Evolutionary conservation across 2,888 invertebrate genomes (phyloP), one percentile per base, ranked within the genome.

Genomic region (Anoplius nigerrimus): DNA sequence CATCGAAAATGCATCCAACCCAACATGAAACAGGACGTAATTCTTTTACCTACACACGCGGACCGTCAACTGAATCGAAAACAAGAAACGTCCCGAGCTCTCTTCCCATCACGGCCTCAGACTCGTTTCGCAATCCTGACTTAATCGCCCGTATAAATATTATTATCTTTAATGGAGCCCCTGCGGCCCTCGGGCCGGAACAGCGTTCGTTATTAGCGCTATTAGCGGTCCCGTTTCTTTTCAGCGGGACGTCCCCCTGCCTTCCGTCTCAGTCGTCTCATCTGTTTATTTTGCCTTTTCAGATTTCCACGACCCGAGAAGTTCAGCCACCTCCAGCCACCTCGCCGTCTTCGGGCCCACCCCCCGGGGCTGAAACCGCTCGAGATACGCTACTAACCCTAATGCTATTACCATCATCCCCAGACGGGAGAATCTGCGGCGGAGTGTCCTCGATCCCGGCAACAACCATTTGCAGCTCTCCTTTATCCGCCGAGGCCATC

Each of bases 321-420:
- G 57, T 56, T 53, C 54, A 55, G 54, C 46, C 55, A 21, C 16
- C 24, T 53, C 52, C 27, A 15, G 53, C 64, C 59, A 64, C 69
- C 55, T 70, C 63, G 59, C 46, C 52, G 46, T 45, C 22, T 63
- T 53, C 62, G 48, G n/a, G n/a, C 3, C 46, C 52, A 59, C 63
- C 34, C 58, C 27, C 34, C n/a, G 43, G 51, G 52, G 59, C 66
- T 60, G 71, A 59, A 76, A 72, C 77, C 76, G 72, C 78, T 81
- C 76, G 73, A 83, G 78, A 83, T 82, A 78, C 77, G 79, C 79
- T 78, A 76, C 83, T 77, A 76, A 83, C 79, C 80, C 81, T 81
- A 83, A 82, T 82, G 74, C 78, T 74, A 78, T 83, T 82, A 82
- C 78, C 74, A 60, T 72, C 75, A 55, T 59, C 66, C 76, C 72